A percentile compares a stretch with the other conserved stretches of the same genome.
Evolutionary conservation across 2,888 invertebrate species (phyloP).

Genomic region (Pristionchus maxplancki): DNA sequence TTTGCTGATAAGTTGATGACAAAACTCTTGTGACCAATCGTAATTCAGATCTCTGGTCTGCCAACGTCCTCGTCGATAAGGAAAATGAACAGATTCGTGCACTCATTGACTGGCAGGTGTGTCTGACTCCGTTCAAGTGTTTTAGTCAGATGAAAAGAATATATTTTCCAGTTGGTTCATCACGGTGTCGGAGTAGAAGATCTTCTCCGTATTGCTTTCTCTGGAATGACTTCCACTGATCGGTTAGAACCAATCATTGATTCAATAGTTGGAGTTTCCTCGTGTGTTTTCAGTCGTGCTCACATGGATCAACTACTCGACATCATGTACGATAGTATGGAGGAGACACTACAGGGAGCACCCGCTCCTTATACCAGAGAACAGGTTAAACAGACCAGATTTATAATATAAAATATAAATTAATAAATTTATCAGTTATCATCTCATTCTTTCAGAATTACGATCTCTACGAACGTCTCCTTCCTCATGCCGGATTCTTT

Average conservation of each 20-base stretch:
- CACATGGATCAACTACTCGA: slow-evolving; percentile 37
- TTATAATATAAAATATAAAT: too few species aligned
- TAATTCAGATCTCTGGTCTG: slow-evolving; percentile 41
- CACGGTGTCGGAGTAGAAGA: slow-evolving; percentile 32
- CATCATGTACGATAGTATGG: neutral
- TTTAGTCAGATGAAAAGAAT: neutral
- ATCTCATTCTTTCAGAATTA: neutral
- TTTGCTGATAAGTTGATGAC: neutral
- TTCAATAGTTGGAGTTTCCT: neutral
- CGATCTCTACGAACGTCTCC: neutral
- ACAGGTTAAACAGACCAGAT: neutral
- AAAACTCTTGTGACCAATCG: neutral
- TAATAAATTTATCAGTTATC: neutral
- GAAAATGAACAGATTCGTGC: slow-evolving; percentile 37
- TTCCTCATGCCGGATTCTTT: slow-evolving; percentile 45
- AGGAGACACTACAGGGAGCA: neutral
- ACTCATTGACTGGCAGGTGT: slow-evolving; percentile 47
- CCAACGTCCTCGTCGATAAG: slow-evolving; percentile 26
- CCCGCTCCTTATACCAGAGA: slow-evolving; percentile 26
- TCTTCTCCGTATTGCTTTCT: slow-evolving; percentile 1
- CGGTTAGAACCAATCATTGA: slow-evolving; percentile 7
- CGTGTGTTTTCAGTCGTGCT: slow-evolving; percentile 7
- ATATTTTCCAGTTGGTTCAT: slow-evolving; percentile 9
- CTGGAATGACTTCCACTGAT: slow-evolving; percentile 9
- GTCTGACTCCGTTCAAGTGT: neutral